Evolutionary conservation across 2,797 vertebrate species (phyloP), one percentile per base, ranked within the genome.

Genomic region (Aphelocoma californica): DNA sequence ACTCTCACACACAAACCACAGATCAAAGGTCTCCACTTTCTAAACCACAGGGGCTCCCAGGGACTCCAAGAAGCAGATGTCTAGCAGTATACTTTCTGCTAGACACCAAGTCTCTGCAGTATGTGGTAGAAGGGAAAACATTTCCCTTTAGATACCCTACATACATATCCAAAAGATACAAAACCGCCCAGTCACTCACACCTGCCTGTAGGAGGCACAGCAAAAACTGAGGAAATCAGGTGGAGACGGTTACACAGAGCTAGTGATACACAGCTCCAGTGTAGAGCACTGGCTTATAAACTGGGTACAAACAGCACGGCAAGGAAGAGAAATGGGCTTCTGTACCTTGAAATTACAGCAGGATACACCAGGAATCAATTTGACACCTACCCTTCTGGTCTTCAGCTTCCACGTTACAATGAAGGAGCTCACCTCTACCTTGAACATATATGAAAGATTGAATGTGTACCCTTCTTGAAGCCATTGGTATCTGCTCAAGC

Each of bases 1-100:
- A 64, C 32, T 84, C 88, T 92, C 83, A 83, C 91, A 95, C 78
- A 88, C 67, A 95, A 96, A 96, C 95, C 95, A 94, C 95, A 93
- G 88, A 95, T 77, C 92, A 94, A 95, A 96, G 93, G 82, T 61
- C 60, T 88, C 60, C 48, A 44, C 48, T 69, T 92, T 70, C 67
- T 56, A 92, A 96, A 94, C 96, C 95, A 85, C 95, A 94, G 38
- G 32, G 50, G 18, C 60, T 84, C 85, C 81, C 90, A 45, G 48
- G 53, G 78, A 72, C 40, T 60, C 12, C 5, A 69, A 83, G 70
- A 36, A 88, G 32, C 85, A 94, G 53, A 67, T 44, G 75, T 40
- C 78, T 91, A 66, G 62, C 62, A 48, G n/a, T 73, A 67, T 36
- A 40, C 47, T 71, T 89, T 71, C 69, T 57, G n/a, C 64, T 58